These are phyloP conservation scores for Drosophila niveifrons DNA, from an alignment of 2,888 invertebrate genomes.

Conservation along the genomic window DNA sequence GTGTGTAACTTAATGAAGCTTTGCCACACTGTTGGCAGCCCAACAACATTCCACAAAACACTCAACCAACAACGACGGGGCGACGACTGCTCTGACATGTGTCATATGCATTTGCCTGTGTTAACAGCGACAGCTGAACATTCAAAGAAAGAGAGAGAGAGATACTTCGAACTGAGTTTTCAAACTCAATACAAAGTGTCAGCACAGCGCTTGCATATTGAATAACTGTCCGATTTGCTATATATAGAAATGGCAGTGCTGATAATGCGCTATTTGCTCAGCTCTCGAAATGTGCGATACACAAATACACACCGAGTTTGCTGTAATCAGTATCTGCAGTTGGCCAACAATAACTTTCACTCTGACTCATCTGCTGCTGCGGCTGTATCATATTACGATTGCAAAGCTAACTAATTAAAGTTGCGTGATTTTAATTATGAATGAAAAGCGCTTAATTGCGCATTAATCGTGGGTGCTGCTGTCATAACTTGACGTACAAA, in stretches of 20 bases:
- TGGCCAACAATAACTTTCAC: not conserved
- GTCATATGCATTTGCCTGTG: slow-evolving; percentile 76
- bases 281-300: slow-evolving; percentile 45
- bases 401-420: not conserved
- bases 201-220: slow-evolving; percentile 42
- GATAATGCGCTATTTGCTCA: slow-evolving; percentile 64
- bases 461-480: too few species aligned
- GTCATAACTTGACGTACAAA: not conserved
- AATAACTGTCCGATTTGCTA: slow-evolving; percentile 64
- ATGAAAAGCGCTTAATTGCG: not conserved
- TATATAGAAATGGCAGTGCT: slow-evolving; percentile 30
- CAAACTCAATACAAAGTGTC: slow-evolving; percentile 1
- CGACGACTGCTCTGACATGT: slow-evolving; percentile 60
- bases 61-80: slow-evolving; percentile 25
- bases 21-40: slow-evolving; percentile 33
- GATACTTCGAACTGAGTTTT: not conserved
- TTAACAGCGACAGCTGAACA: slow-evolving; percentile 37
- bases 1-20: slow-evolving; percentile 67
- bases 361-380: not conserved
- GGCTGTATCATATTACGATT: not conserved
- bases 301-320: slow-evolving; percentile 3
- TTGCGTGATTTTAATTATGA: not conserved
- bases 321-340: slow-evolving; percentile 6
- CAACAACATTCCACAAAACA: slow-evolving; percentile 43
- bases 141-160: not conserved